Evolutionary conservation across 1,140 invertebrate genomes (phyloP).

Genomic region (Muscidifurax raptorellus): DNA sequence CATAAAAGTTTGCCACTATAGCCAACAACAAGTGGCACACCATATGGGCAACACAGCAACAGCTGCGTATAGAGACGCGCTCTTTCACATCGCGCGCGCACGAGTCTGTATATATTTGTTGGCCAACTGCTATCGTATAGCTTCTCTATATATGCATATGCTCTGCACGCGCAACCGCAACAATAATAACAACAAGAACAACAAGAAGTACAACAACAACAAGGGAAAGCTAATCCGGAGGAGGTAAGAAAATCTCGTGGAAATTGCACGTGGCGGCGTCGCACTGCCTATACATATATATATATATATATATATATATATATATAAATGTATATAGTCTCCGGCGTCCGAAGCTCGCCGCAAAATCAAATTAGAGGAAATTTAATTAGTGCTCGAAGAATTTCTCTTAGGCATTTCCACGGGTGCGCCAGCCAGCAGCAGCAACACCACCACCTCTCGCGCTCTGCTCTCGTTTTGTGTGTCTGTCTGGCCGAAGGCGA

Average conservation of each 20-base stretch:
- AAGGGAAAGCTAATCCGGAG: not conserved
- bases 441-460: too few relatives aligned
- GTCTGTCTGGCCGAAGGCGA: not conserved
- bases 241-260: not conserved
- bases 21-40: constrained; percentile 28
- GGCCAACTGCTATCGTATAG: not conserved
- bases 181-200: too few relatives aligned
- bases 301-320: not conserved
- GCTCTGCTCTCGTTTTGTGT: constrained; percentile 19
- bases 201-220: not conserved
- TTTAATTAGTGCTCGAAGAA: constrained; percentile 71
- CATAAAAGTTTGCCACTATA: not conserved
- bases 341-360: constrained; percentile 48
- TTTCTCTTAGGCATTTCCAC: constrained; percentile 63
- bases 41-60: constrained; percentile 3
- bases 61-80: not conserved
- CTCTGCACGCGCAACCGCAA: too few relatives aligned
- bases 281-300: not conserved
- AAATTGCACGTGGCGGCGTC: constrained; percentile 25
- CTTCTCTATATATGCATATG: not conserved
- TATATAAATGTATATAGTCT: not conserved
- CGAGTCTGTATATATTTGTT: not conserved
- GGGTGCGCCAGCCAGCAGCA: constrained; percentile 50
- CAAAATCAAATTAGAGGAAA: constrained; percentile 70
- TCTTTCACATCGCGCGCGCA: not conserved